phyloP scores from a whole-genome alignment of 2,113 vertebrate genomes.

The Murina feae region DNA sequence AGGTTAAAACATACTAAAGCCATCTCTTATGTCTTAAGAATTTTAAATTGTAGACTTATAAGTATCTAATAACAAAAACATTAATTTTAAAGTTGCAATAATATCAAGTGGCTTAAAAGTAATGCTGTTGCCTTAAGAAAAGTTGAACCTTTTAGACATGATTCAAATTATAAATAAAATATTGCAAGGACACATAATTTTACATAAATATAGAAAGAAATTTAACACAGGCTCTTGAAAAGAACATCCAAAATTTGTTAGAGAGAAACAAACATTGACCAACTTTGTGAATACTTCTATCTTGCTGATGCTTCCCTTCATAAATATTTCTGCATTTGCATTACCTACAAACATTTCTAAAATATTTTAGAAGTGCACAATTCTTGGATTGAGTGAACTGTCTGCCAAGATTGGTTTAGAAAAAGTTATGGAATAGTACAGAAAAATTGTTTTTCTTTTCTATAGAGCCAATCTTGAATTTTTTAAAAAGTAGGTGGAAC shows the following conservation, averaged over 20 bases:
- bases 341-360: background rate
- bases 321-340: background rate
- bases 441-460: background rate
- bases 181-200: background rate
- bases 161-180: slow-evolving; percentile 33
- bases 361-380: background rate
- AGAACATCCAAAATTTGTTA: background rate
- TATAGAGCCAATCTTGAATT: background rate
- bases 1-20: background rate
- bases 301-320: background rate
- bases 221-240: background rate
- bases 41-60: background rate
- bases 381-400: background rate
- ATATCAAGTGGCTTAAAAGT: background rate
- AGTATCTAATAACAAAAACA: background rate
- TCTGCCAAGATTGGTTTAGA: background rate
- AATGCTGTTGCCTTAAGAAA: slow-evolving; percentile 23
- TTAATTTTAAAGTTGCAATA: background rate
- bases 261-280: background rate
- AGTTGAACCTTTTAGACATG: background rate
- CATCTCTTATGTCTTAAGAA: background rate
- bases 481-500: background rate
- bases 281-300: background rate
- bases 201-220: background rate
- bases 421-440: background rate